These are phyloP conservation scores for Coccyzus lansbergi DNA, from an alignment of 2,797 vertebrate species.

Conservation along the genomic window DNA sequence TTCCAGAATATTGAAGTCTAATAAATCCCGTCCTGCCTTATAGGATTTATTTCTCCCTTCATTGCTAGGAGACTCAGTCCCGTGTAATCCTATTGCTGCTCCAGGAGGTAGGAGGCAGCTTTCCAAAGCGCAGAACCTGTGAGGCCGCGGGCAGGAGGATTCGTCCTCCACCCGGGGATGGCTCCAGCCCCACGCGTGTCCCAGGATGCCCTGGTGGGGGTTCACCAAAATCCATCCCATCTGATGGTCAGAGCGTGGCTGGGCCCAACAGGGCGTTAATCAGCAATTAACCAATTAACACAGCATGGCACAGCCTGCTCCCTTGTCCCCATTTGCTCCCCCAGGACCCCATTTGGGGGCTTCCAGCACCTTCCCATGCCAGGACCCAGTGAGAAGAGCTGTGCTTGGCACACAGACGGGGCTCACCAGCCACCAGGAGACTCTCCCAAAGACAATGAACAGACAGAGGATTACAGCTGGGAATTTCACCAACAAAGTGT, in stretches of 20 bases:
- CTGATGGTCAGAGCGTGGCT: fast-evolving
- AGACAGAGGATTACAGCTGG: neutral
- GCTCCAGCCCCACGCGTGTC: neutral
- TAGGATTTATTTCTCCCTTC: slow-evolving; percentile 60
- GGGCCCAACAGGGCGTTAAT: neutral
- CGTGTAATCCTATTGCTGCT: slow-evolving; percentile 65
- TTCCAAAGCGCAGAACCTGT: neutral
- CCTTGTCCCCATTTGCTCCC: fast-evolving
- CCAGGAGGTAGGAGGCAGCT: neutral
- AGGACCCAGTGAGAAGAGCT: neutral
- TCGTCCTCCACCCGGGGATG: neutral
- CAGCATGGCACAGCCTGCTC: neutral
- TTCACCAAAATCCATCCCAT: neutral
- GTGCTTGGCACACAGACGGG: fast-evolving
- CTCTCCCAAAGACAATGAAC: neutral
- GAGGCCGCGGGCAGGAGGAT: neutral
- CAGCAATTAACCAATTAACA: neutral
- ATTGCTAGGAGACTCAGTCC: slow-evolving; percentile 54
- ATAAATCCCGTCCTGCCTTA: slow-evolving; percentile 66
- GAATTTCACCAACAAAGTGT: neutral
- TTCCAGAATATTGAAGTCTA: slow-evolving; percentile 65
- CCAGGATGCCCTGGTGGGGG: fast-evolving
- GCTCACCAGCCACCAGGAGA: neutral
- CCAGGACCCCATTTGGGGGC: neutral
- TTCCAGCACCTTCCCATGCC: neutral